Percentiles rank a stretch among this genome's conserved stretches.
Evolutionary conservation across 1,140 invertebrate species (phyloP).

Genomic region (Drosophila equinoxialis): DNA sequence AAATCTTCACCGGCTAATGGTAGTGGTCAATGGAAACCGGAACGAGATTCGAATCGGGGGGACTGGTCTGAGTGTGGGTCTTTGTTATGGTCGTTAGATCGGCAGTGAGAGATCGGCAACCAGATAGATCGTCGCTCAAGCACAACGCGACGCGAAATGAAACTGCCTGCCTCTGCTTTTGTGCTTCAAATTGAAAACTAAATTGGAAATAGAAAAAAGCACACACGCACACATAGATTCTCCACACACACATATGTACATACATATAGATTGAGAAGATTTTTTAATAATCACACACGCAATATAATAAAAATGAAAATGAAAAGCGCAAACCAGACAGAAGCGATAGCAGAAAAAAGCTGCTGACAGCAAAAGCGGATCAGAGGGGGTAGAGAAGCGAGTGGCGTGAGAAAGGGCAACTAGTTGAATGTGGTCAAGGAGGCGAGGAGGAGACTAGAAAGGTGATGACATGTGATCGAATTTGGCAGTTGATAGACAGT

Average conservation of each 20-base stretch:
- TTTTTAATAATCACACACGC: conserved; percentile 17
- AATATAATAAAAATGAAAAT: conserved; percentile 23
- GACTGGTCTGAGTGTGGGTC: background rate
- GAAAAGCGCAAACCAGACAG: conserved; percentile 12
- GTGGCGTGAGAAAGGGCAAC: background rate
- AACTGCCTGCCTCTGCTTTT: conserved; percentile 24
- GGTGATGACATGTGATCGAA: background rate
- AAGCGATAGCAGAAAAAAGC: background rate
- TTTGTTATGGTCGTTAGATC: background rate
- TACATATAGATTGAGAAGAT: conserved; percentile 22
- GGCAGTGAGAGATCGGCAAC: conserved; percentile 1
- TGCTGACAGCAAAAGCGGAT: no score
- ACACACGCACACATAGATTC: conserved; percentile 20
- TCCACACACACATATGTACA: conserved; percentile 14
- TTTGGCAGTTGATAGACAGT: background rate
- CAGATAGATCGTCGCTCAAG: conserved; percentile 40
- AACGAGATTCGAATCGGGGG: no score
- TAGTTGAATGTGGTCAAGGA: background rate
- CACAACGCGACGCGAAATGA: conserved; percentile 59
- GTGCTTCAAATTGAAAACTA: conserved; percentile 29
- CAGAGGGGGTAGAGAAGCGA: no score
- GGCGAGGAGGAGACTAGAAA: background rate
- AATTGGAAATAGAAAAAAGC: conserved; percentile 23
- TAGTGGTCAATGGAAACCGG: background rate
- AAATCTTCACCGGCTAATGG: conserved; percentile 14